Evolutionary conservation across 1,140 invertebrate genomes (phyloP).

Genomic region (Papilio glaucus): DNA sequence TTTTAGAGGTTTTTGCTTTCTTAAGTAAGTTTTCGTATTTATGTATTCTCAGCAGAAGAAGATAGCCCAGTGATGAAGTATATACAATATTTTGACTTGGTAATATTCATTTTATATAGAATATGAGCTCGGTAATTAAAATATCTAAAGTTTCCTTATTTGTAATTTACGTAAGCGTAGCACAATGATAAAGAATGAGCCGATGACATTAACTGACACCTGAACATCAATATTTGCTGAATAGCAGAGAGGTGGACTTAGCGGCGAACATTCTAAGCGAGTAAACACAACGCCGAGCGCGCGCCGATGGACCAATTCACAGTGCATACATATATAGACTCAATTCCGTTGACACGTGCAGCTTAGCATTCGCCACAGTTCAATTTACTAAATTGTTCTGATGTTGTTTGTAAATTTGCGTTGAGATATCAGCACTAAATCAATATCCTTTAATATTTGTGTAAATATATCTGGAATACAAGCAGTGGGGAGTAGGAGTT

Average conservation of each 20-base stretch:
- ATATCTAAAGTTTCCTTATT: not conserved
- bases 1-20: not conserved
- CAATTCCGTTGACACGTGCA: conserved; percentile 6
- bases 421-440: no score
- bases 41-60: no score
- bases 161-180: not conserved
- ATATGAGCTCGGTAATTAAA: not conserved
- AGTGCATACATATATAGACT: not conserved
- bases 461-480: no score
- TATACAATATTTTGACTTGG: no score
- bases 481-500: no score
- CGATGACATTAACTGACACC: conserved; percentile 8
- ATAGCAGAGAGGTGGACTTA: not conserved
- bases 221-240: conserved; percentile 7
- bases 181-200: conserved; percentile 1
- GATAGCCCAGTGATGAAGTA: no score
- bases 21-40: not conserved
- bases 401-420: no score
- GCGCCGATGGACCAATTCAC: conserved; percentile 1
- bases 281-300: not conserved
- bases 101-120: not conserved
- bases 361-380: not conserved
- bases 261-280: not conserved
- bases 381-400: not conserved
- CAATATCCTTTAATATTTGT: no score